Evolutionary conservation across 2,888 invertebrate genomes (phyloP).

Genomic region (Euzetes globulus): DNA sequence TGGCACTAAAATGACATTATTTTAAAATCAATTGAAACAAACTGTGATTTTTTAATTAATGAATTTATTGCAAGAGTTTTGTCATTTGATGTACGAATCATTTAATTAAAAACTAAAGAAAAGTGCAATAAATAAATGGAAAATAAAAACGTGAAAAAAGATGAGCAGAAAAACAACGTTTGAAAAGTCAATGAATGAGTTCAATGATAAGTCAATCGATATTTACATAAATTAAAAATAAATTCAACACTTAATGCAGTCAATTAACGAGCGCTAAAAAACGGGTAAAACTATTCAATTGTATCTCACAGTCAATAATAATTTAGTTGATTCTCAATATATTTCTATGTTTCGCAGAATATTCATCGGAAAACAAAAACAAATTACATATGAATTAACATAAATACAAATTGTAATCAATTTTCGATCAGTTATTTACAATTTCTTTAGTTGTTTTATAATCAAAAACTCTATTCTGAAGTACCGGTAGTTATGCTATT

Average conservation of each 20-base stretch:
- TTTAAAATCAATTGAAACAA: not conserved
- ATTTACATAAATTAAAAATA: conserved; percentile 2
- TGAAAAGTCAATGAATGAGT: not conserved
- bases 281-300: not conserved
- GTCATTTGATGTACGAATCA: not conserved
- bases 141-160: not conserved
- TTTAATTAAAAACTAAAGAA: not conserved
- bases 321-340: no score
- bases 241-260: not conserved
- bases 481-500: not conserved
- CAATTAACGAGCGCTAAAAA: not conserved
- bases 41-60: not conserved
- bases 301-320: no score
- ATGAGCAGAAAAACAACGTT: not conserved
- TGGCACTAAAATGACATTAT: not conserved
- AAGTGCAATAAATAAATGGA: conserved; percentile 6
- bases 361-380: no score
- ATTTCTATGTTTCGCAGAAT: no score
- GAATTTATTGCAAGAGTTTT: not conserved
- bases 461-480: no score
- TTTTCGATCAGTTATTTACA: no score
- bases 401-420: no score
- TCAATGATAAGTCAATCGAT: not conserved
- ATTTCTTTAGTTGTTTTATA: no score
- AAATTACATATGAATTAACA: no score